A percentile compares a stretch with the other conserved stretches of the same genome.
Evolutionary conservation across 2,797 vertebrate genomes (phyloP).

Genomic region (Paedocypris micromegethes): DNA sequence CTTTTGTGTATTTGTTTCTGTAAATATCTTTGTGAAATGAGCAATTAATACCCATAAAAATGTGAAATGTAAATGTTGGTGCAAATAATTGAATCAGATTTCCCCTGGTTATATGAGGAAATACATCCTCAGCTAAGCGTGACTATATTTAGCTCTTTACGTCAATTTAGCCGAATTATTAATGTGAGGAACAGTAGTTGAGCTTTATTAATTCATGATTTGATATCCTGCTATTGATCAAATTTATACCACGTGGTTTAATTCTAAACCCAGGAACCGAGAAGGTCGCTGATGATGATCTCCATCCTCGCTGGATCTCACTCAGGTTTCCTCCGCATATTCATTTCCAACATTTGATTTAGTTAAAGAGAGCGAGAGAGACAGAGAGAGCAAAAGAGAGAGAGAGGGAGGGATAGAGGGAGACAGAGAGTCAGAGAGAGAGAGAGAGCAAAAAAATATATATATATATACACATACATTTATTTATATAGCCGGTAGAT

Average conservation of each 20-base stretch:
- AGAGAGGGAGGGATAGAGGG: no score
- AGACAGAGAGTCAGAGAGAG: no score
- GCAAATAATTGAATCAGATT: no score
- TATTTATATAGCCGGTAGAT: no score
- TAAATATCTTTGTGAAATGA: no score
- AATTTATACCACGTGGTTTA: neutral
- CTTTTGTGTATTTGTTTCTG: no score
- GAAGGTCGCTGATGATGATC: neutral
- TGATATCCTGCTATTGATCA: constrained; percentile 29
- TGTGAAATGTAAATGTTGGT: no score
- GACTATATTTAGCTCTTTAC: constrained; percentile 37
- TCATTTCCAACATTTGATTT: constrained; percentile 13
- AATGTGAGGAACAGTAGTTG: constrained; percentile 31
- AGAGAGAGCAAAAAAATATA: no score
- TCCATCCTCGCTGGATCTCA: neutral
- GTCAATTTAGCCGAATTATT: constrained; percentile 46
- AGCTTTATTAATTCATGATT: constrained; percentile 44
- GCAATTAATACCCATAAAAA: no score
- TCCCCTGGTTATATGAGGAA: no score
- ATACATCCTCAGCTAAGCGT: constrained; percentile 18
- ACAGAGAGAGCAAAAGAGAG: no score
- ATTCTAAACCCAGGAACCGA: neutral
- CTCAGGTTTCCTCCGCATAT: neutral
- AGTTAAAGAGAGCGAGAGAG: constrained; percentile 1
- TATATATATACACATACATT: no score